Evolutionary conservation across 2,113 vertebrate genomes (phyloP).

Genomic region (Tragulus kanchil): DNA sequence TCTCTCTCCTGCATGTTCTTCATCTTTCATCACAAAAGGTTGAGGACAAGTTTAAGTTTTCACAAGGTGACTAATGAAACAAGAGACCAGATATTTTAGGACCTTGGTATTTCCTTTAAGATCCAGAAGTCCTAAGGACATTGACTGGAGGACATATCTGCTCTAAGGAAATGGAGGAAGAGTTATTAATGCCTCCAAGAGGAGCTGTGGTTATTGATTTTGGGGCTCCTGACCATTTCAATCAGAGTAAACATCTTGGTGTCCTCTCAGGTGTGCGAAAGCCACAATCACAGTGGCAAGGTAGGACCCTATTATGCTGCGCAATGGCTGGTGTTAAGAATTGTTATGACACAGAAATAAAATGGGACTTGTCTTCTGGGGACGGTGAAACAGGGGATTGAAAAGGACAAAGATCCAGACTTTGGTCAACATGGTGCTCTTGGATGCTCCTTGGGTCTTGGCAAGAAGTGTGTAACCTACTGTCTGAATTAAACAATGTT

Average conservation of each 20-base stretch:
- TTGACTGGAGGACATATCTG: neutral
- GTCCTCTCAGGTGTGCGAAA: slow-evolving; percentile 1
- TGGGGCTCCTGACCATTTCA: neutral
- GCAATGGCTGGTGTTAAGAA: neutral
- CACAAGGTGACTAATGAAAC: slow-evolving; percentile 66
- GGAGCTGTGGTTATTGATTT: neutral
- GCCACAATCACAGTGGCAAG: neutral
- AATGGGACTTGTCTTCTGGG: neutral
- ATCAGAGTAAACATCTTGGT: neutral
- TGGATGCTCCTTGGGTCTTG: neutral
- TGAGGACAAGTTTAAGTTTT: slow-evolving; percentile 62
- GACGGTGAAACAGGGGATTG: neutral
- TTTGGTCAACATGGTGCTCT: neutral
- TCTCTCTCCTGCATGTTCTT: slow-evolving; percentile 30
- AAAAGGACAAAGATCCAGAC: neutral
- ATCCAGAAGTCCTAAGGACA: neutral
- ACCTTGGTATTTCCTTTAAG: slow-evolving; percentile 52
- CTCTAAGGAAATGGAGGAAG: neutral
- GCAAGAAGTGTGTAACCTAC: neutral
- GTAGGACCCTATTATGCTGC: neutral
- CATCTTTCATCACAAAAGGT: slow-evolving; percentile 48
- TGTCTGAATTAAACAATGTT: slow-evolving; percentile 41
- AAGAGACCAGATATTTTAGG: slow-evolving; percentile 38
- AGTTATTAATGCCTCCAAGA: neutral
- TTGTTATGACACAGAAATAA: neutral